Percentiles rank a stretch among this genome's conserved stretches.
These are phyloP conservation scores for Urocolius indicus DNA, from an alignment of 2,113 vertebrate genomes.

Conservation along the genomic window DNA sequence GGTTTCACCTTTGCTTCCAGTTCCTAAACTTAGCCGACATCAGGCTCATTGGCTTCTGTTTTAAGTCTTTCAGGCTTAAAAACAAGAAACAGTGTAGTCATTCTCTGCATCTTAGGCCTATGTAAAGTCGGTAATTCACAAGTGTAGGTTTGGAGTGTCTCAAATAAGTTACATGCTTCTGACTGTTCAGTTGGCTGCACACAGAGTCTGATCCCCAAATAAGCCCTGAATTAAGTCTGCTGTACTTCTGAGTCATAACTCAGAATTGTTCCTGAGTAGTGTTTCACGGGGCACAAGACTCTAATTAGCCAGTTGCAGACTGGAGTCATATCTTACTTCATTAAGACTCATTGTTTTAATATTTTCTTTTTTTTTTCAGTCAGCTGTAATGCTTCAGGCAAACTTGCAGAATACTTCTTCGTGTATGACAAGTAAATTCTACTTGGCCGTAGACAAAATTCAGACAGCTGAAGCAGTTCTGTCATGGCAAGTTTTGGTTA, in stretches of 20 bases:
- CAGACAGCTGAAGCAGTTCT: conserved; percentile 50
- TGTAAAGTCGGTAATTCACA: background rate
- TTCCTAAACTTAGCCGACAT: background rate
- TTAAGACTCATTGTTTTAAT: background rate
- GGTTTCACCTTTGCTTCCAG: conserved; percentile 49
- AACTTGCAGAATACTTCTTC: conserved; percentile 41
- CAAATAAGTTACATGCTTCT: background rate
- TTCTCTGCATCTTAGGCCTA: background rate
- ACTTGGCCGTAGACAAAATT: conserved; percentile 42
- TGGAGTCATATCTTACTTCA: background rate
- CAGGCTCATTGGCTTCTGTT: background rate
- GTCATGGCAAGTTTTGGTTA: conserved; percentile 40
- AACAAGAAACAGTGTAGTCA: background rate
- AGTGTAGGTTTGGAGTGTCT: conserved; percentile 6
- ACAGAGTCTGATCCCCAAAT: background rate
- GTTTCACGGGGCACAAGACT: background rate
- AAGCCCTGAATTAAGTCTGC: background rate
- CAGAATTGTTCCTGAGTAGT: background rate
- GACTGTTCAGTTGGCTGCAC: background rate
- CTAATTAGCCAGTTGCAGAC: background rate
- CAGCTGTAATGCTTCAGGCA: conserved; percentile 23
- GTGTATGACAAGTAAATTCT: conserved; percentile 21
- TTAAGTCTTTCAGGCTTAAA: background rate
- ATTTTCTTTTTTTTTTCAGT: background rate
- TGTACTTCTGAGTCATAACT: background rate